Percentiles rank a stretch among this genome's conserved stretches.
Evolutionary conservation across 2,797 vertebrate genomes (phyloP).

Genomic region (Brachyrhaphis roseni): DNA sequence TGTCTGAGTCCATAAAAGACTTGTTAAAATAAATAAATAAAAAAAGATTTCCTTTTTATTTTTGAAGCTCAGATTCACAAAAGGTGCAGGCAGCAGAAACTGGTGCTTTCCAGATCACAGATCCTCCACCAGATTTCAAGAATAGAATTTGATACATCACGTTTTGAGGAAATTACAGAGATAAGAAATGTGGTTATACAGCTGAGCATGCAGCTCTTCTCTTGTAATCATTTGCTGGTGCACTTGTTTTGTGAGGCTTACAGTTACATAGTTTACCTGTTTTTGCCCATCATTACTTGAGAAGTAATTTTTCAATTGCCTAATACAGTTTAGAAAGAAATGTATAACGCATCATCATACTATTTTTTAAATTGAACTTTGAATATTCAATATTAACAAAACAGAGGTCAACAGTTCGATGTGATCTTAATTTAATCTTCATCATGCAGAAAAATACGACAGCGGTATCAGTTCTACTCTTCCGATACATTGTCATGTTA

Average conservation of each 20-base stretch:
- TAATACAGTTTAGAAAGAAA: not conserved
- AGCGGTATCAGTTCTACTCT: not conserved
- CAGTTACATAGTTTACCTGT: not conserved
- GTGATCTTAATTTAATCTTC: not conserved
- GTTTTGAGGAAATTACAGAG: not conserved
- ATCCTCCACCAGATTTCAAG: not conserved
- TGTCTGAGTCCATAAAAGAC: not conserved
- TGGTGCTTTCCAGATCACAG: not conserved
- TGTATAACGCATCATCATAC: not conserved
- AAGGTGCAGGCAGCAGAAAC: not conserved
- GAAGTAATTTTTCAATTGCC: not conserved
- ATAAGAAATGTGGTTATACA: not conserved
- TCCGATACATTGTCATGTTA: slow-evolving; percentile 8
- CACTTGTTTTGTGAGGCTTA: not conserved
- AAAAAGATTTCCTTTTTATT: not conserved
- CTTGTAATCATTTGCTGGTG: not conserved
- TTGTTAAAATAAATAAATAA: not conserved
- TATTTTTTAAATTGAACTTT: not conserved
- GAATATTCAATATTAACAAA: not conserved
- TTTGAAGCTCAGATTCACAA: not conserved
- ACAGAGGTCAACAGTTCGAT: not conserved
- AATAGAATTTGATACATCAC: not conserved
- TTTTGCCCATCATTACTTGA: not conserved
- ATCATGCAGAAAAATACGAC: not conserved
- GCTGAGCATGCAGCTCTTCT: too few relatives aligned